phyloP scores from a whole-genome alignment of 30 jellyfish, hydroid and myxozoan genomes.

The Hydractinia echinata region DNA sequence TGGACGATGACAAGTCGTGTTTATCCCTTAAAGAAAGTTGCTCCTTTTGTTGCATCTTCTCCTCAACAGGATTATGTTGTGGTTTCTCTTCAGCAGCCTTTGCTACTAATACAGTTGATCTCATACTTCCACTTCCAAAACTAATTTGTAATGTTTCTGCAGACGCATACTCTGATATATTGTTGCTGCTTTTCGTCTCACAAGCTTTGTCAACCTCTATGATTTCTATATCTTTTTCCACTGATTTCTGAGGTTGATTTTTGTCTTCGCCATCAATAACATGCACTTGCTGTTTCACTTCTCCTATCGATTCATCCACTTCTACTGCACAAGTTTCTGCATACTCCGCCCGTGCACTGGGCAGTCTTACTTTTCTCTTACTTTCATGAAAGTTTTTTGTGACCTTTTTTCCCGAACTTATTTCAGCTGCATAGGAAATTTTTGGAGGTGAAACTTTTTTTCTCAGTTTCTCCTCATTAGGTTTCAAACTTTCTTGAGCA shows the following conservation, averaged over 20 bases:
- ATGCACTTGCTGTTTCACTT: neutral
- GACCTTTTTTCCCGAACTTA: neutral
- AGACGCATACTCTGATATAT: too few relatives aligned
- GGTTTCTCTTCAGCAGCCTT: too few relatives aligned
- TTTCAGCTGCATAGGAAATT: neutral
- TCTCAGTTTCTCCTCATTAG: neutral
- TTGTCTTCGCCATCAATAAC: neutral
- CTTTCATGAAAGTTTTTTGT: slow-evolving; percentile 1
- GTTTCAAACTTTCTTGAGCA: slow-evolving; percentile 7
- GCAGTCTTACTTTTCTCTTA: slow-evolving; percentile 14
- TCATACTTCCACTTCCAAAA: slow-evolving; percentile 1
- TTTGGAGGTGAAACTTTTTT: neutral
- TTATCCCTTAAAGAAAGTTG: too few relatives aligned
- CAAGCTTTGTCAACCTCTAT: too few relatives aligned
- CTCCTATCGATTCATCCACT: neutral
- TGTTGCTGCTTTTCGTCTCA: too few relatives aligned
- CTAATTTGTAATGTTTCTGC: slow-evolving; percentile 1
- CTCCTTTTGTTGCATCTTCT: too few relatives aligned
- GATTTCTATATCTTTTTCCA: neutral
- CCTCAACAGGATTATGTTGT: too few relatives aligned
- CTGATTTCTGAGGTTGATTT: neutral
- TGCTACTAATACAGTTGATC: neutral
- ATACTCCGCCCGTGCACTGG: neutral
- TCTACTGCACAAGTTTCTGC: neutral
- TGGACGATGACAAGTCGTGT: too few relatives aligned